phyloP scores from a whole-genome alignment of 2,888 invertebrate species.

The Tromatobia lineatoria region DNA sequence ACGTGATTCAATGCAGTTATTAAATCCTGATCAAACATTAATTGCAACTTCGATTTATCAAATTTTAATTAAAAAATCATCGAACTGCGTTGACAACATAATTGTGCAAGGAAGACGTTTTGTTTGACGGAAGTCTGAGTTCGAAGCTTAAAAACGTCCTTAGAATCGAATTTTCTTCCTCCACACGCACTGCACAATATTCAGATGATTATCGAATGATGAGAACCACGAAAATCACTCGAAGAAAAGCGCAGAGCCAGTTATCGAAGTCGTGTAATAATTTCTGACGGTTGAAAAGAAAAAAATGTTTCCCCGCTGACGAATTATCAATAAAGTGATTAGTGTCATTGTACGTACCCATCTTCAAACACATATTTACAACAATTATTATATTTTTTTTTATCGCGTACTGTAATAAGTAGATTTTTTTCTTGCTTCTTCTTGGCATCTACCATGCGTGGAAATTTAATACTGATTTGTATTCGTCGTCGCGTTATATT shows the following conservation, averaged over 20 bases:
- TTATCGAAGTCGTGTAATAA: constrained; percentile 5
- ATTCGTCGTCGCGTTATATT: constrained; percentile 50
- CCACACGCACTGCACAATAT: constrained; percentile 11
- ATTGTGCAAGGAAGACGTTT: constrained; percentile 62
- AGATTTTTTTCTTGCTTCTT: constrained; percentile 35
- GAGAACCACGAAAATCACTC: constrained; percentile 12
- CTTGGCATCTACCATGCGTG: constrained; percentile 45
- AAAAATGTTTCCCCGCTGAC: constrained; percentile 4
- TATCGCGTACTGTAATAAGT: constrained; percentile 36
- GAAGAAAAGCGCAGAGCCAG: constrained; percentile 26
- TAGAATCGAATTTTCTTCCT: constrained; percentile 16
- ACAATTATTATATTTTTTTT: constrained; percentile 38
- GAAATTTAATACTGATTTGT: constrained; percentile 67
- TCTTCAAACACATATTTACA: constrained; percentile 55
- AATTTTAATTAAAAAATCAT: constrained; percentile 26
- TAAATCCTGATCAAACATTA: not conserved
- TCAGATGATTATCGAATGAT: constrained; percentile 4
- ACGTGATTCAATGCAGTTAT: not conserved
- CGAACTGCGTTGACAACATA: constrained; percentile 44
- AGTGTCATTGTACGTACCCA: constrained; percentile 25
- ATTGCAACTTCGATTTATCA: constrained; percentile 17
- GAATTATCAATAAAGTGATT: constrained; percentile 15
- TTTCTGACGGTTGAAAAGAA: constrained; percentile 8
- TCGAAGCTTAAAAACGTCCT: constrained; percentile 14
- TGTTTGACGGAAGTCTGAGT: constrained; percentile 54